phyloP scores from a whole-genome alignment of 2,113 vertebrate species.

The Macroglossus sobrinus region DNA sequence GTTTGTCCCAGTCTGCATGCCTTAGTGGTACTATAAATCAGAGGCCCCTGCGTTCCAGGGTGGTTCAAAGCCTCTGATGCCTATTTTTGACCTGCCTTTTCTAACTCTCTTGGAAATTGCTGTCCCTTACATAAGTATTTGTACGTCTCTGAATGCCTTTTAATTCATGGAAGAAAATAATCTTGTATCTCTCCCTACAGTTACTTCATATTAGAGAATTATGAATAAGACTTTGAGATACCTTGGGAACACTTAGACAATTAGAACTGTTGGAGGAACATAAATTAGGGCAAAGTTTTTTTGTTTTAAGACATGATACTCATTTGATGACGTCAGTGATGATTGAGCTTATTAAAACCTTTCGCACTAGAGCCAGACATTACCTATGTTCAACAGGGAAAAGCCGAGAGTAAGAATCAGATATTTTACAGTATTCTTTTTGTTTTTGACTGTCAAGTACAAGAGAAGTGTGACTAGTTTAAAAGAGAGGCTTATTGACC shows the following conservation, averaged over 20 bases:
- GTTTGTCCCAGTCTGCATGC: not conserved
- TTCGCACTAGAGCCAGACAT: not conserved
- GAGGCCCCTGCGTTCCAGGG: not conserved
- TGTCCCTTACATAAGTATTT: not conserved
- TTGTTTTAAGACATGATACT: not conserved
- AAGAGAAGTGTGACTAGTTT: not conserved
- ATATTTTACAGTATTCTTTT: not conserved
- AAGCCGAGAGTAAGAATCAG: not conserved
- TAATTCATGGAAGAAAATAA: not conserved
- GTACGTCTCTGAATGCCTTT: not conserved
- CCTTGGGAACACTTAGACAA: not conserved
- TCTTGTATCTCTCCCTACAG: not conserved
- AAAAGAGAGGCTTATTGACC: not conserved
- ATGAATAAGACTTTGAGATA: not conserved
- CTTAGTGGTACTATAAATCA: not conserved
- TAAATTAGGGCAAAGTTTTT: not conserved
- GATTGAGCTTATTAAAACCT: not conserved
- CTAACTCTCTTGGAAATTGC: not conserved
- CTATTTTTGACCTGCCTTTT: slow-evolving; percentile 9
- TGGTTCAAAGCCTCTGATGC: not conserved
- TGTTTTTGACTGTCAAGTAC: not conserved
- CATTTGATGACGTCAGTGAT: not conserved
- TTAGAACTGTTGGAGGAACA: not conserved
- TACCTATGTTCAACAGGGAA: not conserved
- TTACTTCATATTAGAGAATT: slow-evolving; percentile 15